Conservation (phyloP, 1,140 invertebrate genomes). For the Zaprionus capensis region DNA sequence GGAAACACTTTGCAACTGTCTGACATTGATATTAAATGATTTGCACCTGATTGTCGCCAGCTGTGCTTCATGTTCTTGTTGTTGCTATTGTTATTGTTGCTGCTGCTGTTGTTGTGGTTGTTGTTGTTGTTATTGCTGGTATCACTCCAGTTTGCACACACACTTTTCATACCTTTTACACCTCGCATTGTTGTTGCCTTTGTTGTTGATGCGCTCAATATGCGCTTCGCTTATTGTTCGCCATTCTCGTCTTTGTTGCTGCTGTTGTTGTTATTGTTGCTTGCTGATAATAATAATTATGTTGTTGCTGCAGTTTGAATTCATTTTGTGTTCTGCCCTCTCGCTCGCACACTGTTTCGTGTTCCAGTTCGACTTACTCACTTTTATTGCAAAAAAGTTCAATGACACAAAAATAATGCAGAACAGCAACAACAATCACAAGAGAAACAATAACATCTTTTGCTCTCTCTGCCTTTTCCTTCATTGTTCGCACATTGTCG, state of each 20-base stretch:
- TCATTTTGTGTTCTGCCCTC: slow-evolving; percentile 8
- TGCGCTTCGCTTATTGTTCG: slow-evolving; percentile 39
- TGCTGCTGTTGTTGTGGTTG: neutral
- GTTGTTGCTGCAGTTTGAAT: slow-evolving; percentile 28
- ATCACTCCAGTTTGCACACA: slow-evolving; percentile 5
- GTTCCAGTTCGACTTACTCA: slow-evolving; percentile 57
- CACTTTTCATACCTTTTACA: slow-evolving; percentile 7
- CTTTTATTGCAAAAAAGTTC: slow-evolving; percentile 75
- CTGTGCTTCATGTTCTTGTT: slow-evolving; percentile 13
- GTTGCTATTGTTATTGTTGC: slow-evolving; percentile 12
- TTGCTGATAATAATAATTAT: slow-evolving; percentile 41
- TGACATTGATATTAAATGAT: slow-evolving; percentile 23
- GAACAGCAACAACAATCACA: slow-evolving; percentile 54
- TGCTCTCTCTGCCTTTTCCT: slow-evolving; percentile 54
- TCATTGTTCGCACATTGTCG: slow-evolving; percentile 52
- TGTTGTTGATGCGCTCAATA: slow-evolving; percentile 40
- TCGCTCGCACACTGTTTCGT: slow-evolving; percentile 35
- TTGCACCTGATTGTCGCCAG: slow-evolving; percentile 27
- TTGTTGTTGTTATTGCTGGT: slow-evolving; percentile 16
- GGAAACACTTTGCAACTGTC: slow-evolving; percentile 26
- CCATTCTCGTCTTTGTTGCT: neutral
- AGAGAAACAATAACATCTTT: slow-evolving; percentile 68
- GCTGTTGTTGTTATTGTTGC: slow-evolving; percentile 23
- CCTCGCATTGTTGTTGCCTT: slow-evolving; percentile 8
- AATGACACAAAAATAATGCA: slow-evolving; percentile 81